A percentile compares a stretch with the other conserved stretches of the same genome.
Evolutionary conservation across 2,797 vertebrate species (phyloP).

Genomic region (Falco berigora): DNA sequence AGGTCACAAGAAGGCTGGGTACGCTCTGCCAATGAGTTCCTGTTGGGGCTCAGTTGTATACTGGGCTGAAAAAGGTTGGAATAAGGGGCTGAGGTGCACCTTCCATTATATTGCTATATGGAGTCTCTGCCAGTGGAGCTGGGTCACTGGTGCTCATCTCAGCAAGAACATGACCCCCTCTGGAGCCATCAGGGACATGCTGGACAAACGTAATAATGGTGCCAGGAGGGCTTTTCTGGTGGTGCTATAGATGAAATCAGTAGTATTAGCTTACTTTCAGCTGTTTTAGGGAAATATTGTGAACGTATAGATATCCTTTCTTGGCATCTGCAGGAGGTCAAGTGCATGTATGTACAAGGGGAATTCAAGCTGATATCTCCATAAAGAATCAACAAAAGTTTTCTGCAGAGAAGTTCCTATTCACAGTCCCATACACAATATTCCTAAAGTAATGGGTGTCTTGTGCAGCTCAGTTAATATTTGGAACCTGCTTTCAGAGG

Average conservation of each 20-base stretch:
- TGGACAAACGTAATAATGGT: background rate
- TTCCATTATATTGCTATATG: background rate
- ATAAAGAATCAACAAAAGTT: background rate
- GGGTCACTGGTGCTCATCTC: background rate
- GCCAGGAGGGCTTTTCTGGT: background rate
- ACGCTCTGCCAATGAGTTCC: background rate
- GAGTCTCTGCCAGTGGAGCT: background rate
- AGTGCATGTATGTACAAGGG: background rate
- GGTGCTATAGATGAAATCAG: background rate
- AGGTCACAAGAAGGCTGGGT: background rate
- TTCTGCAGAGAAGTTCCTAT: background rate
- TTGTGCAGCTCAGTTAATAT: background rate
- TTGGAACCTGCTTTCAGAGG: background rate
- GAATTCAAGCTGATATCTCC: background rate
- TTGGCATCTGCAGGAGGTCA: background rate
- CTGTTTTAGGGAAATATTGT: background rate
- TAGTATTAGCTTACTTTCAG: background rate
- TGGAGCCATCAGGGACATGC: background rate
- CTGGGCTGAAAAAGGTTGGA: background rate
- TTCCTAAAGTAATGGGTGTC: background rate
- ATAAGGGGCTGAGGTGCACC: background rate
- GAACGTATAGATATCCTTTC: background rate
- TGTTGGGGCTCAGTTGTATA: background rate
- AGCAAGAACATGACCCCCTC: accelerated
- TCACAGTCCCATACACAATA: background rate